A percentile compares a stretch with the other conserved stretches of the same genome.
These are phyloP conservation scores for Epinotia brunnichana DNA, from an alignment of 2,888 invertebrate species.

Conservation along the genomic window DNA sequence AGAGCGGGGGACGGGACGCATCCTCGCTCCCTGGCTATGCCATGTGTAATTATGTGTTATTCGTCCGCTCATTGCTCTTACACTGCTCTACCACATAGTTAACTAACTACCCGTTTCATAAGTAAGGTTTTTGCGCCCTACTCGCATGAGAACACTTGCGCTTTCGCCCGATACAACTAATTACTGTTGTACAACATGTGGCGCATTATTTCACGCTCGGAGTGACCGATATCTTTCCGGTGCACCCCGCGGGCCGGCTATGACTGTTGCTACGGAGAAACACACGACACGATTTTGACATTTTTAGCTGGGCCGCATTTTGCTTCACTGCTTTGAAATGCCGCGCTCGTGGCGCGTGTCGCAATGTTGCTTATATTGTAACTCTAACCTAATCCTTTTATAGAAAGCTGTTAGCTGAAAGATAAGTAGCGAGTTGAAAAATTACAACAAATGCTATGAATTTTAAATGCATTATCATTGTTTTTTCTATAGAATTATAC, in stretches of 20 bases:
- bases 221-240: constrained; percentile 67
- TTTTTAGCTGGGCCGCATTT: constrained; percentile 69
- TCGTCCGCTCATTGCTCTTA: constrained; percentile 50
- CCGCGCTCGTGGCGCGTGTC: constrained; percentile 62
- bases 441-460: constrained; percentile 40
- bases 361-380: constrained; percentile 64
- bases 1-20: constrained; percentile 50
- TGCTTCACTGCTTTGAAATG: constrained; percentile 72
- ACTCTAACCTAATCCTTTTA: constrained; percentile 56
- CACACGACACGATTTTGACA: constrained; percentile 80
- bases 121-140: constrained; percentile 61
- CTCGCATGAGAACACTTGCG: constrained; percentile 77
- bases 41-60: constrained; percentile 56
- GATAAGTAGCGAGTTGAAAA: constrained; percentile 47
- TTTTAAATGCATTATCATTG: background rate
- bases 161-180: constrained; percentile 76
- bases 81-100: constrained; percentile 48
- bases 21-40: constrained; percentile 46
- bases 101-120: constrained; percentile 54
- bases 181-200: constrained; percentile 78
- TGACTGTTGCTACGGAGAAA: constrained; percentile 64
- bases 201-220: constrained; percentile 75
- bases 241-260: constrained; percentile 56
- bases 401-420: constrained; percentile 49
- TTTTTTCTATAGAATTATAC: too few relatives aligned